phyloP scores from a whole-genome alignment of 1,140 invertebrate genomes.

The Rhyacophila brunnea region DNA sequence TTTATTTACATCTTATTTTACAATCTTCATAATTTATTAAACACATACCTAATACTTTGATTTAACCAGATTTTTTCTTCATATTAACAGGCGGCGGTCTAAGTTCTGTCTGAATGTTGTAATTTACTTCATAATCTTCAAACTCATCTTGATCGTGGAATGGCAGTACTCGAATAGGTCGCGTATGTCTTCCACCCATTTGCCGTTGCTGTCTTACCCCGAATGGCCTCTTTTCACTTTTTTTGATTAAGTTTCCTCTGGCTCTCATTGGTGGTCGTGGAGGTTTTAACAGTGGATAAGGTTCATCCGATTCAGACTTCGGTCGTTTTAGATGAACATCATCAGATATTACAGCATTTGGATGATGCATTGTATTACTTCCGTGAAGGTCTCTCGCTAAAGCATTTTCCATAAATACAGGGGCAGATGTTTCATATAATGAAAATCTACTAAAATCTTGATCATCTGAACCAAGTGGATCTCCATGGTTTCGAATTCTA shows the following conservation, averaged over 20 bases:
- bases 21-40: neutral
- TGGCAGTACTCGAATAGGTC: constrained; percentile 7
- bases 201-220: constrained; percentile 41
- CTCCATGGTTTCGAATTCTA: constrained; percentile 32
- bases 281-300: constrained; percentile 49
- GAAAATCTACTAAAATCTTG: constrained; percentile 1
- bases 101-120: constrained; percentile 23
- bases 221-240: constrained; percentile 41
- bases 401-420: constrained; percentile 6
- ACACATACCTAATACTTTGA: neutral
- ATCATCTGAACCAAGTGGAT: neutral
- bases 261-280: constrained; percentile 40
- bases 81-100: constrained; percentile 24
- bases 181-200: constrained; percentile 3
- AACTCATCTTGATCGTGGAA: constrained; percentile 13
- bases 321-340: constrained; percentile 42
- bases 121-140: constrained; percentile 21
- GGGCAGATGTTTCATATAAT: constrained; percentile 1
- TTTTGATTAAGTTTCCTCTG: constrained; percentile 35
- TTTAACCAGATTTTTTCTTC: constrained; percentile 15
- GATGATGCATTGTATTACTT: constrained; percentile 41
- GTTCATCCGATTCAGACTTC: constrained; percentile 42
- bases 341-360: constrained; percentile 39
- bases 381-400: constrained; percentile 26
- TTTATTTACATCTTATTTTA: constrained; percentile 1